These are phyloP conservation scores for Ctenoplectra terminalis DNA, from an alignment of 1,140 invertebrate species.

Conservation along the genomic window DNA sequence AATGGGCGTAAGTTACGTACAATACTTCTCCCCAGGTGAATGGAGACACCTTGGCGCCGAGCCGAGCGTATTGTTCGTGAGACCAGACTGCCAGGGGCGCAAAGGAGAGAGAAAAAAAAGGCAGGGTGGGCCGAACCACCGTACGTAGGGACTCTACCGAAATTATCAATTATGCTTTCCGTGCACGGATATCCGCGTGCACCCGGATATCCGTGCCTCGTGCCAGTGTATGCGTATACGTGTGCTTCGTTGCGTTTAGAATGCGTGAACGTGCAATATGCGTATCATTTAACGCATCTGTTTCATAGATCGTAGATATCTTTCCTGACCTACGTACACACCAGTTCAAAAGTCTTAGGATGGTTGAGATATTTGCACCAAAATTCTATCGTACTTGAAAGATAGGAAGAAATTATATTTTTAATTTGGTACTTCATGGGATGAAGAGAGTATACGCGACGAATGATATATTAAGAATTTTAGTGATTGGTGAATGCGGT, in stretches of 20 bases:
- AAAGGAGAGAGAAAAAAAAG: neutral
- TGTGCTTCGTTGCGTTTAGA: conserved; percentile 6
- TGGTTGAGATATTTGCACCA: no score
- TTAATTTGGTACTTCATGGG: no score
- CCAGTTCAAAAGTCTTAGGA: no score
- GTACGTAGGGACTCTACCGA: conserved; percentile 33
- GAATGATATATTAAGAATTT: no score
- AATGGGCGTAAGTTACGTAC: conserved; percentile 37
- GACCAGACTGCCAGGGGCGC: conserved; percentile 36
- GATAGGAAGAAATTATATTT: no score
- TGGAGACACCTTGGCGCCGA: conserved; percentile 44
- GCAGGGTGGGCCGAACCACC: conserved; percentile 14
- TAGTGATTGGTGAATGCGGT: no score
- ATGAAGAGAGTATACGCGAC: no score
- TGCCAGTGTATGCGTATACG: neutral
- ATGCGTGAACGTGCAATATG: conserved; percentile 1
- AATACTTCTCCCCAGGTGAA: conserved; percentile 52
- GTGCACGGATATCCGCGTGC: conserved; percentile 62
- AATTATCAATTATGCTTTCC: conserved; percentile 66
- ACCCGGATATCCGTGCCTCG: conserved; percentile 60
- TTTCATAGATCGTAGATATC: conserved; percentile 10
- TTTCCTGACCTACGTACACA: neutral
- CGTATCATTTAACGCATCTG: conserved; percentile 1
- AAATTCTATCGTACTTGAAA: no score
- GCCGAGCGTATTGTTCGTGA: conserved; percentile 42